Conservation (phyloP, 2,797 vertebrate species). For the Xenentodon cancila region DNA sequence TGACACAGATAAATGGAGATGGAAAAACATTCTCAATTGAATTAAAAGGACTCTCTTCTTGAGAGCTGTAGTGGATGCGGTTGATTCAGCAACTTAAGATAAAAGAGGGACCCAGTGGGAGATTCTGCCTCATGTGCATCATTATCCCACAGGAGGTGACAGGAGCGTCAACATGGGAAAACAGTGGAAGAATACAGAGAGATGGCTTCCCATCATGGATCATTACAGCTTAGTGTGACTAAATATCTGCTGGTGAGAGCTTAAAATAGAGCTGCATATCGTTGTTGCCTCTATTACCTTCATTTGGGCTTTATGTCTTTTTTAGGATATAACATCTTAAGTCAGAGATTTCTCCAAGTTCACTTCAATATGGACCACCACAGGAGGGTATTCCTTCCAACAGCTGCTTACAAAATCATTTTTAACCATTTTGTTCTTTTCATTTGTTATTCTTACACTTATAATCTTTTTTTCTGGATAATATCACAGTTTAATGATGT, state of each 20-base stretch:
- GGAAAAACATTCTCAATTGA: constrained; percentile 8
- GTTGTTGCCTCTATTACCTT: constrained; percentile 19
- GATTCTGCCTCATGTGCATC: constrained; percentile 32
- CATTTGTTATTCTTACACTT: too few species aligned
- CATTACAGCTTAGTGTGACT: constrained; percentile 34
- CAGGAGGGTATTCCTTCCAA: too few species aligned
- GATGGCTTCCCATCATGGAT: constrained; percentile 51
- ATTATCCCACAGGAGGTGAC: constrained; percentile 38
- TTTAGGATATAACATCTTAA: neutral
- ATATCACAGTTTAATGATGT: too few species aligned
- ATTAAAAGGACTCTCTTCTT: constrained; percentile 2
- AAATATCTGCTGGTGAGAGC: constrained; percentile 39
- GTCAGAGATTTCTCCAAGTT: too few species aligned
- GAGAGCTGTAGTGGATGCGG: constrained; percentile 10
- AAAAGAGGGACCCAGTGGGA: constrained; percentile 40
- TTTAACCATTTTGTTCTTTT: too few species aligned
- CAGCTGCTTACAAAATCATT: too few species aligned
- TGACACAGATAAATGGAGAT: constrained; percentile 27
- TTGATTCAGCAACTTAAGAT: constrained; percentile 30
- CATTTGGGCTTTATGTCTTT: neutral
- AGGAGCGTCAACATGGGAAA: constrained; percentile 43
- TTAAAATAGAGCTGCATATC: constrained; percentile 10
- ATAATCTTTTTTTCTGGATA: too few species aligned
- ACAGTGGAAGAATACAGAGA: constrained; percentile 42
- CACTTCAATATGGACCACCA: too few species aligned